A percentile compares a stretch with the other conserved stretches of the same genome.
These are phyloP conservation scores for Vulpes lagopus DNA, from an alignment of 2,113 vertebrate genomes.

Conservation along the genomic window DNA sequence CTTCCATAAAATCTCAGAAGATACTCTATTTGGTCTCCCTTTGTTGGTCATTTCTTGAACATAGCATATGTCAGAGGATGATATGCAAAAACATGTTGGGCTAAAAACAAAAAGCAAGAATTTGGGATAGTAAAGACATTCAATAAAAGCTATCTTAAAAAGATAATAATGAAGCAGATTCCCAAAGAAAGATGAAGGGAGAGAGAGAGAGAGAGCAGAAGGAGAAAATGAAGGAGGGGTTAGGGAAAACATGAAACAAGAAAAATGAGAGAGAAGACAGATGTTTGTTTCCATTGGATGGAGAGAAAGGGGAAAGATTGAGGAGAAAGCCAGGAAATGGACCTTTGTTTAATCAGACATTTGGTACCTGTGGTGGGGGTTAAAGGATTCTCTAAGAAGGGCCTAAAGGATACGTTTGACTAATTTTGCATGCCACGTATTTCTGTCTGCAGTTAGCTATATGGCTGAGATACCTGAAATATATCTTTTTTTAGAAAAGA, in stretches of 20 bases:
- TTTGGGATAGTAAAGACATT: slow-evolving; percentile 22
- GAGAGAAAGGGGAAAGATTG: not conserved
- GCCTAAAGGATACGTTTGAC: not conserved
- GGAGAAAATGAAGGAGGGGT: too few relatives aligned
- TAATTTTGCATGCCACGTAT: not conserved
- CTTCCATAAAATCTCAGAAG: not conserved
- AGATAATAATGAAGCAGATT: not conserved
- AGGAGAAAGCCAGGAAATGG: not conserved
- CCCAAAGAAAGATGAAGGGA: not conserved
- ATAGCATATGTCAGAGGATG: not conserved
- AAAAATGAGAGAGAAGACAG: not conserved
- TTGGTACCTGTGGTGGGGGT: not conserved
- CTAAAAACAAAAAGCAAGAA: not conserved
- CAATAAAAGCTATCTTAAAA: not conserved
- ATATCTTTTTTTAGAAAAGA: not conserved
- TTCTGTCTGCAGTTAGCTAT: not conserved
- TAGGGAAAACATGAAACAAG: not conserved
- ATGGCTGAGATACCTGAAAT: slow-evolving; percentile 33
- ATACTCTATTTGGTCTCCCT: not conserved
- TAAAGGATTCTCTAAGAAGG: not conserved
- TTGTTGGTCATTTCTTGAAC: not conserved
- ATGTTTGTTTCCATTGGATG: not conserved
- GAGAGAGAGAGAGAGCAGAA: not conserved
- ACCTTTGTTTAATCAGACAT: not conserved
- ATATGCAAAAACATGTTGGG: not conserved